Base-by-base conservation (phyloP, 2,797 vertebrate species). In the Phataginus tricuspis region DNA sequence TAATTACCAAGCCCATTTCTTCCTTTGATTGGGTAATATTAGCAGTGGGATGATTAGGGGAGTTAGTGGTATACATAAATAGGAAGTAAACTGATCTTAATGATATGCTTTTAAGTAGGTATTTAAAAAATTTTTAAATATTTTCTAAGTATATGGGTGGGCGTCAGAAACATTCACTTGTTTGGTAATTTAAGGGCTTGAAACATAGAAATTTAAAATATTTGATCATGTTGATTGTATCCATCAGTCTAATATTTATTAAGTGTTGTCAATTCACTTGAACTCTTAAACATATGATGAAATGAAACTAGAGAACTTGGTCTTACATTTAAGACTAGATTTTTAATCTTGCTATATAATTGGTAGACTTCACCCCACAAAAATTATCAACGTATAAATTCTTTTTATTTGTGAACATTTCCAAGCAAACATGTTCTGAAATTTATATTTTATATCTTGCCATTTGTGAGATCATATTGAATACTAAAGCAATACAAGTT, bases 211-310 rank as follows among this genome's bases (percentile, higher is more conserved):
- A 10, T 75, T 37, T 86, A 75, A 78, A 45, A 83, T 72, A 25
- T 74, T 97, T 79, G 63, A 61, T 68, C 25, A 34, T 45, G 12
- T 87, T 91, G 42, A 63, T 90, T 95, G 1, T 86, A 77, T 92
- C 11, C 34, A 64, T 42, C 49, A 79, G 63, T 86, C 31, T 93
- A 19, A 37, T 94, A 53, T 64, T 86, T 86, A 85, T 83, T 71
- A 34, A 82, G 19, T 95, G 19, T 59, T 85, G 13, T 86, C 29
- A 79, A 0, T 77, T 90, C 42, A 53, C 19, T 92, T 90, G 45
- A 94, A 82, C 55, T 72, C 91, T 78, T 89, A 55, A 75, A 84
- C 91, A 91, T 87, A 72, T 66, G 39, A 53, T 97, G 19, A 91
- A 88, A 69, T 88, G 59, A 91, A 93, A 79, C 51, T 91, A 57